Conservation (phyloP, 2,797 vertebrate species). For the Antrozous pallidus region DNA sequence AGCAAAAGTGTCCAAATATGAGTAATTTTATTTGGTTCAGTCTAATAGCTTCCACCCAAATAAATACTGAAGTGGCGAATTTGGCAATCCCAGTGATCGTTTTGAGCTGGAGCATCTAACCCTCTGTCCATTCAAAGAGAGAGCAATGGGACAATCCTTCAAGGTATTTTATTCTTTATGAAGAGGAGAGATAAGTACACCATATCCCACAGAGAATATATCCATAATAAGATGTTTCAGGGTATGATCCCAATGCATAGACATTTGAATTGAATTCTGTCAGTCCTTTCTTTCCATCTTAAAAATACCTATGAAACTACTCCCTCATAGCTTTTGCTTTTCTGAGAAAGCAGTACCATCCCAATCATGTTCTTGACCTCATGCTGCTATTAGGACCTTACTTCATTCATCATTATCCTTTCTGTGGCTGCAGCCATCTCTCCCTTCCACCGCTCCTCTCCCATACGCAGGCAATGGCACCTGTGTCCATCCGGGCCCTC, state of each 20-base stretch:
- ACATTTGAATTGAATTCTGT: not conserved
- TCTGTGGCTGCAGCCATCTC: not conserved
- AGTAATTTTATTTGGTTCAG: not conserved
- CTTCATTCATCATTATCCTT: not conserved
- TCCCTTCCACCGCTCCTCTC: no score
- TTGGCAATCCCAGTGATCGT: not conserved
- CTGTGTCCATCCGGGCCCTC: rapidly evolving
- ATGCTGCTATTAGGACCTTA: not conserved
- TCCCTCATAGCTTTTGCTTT: not conserved
- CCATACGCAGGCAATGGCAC: not conserved
- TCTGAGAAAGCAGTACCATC: not conserved
- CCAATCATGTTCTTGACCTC: not conserved
- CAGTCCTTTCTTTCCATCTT: not conserved
- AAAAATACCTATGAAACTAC: not conserved
- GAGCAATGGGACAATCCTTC: not conserved
- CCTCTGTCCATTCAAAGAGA: not conserved
- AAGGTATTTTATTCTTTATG: not conserved
- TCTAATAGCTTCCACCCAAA: not conserved
- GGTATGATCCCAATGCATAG: rapidly evolving
- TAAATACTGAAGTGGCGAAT: not conserved
- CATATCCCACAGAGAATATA: not conserved
- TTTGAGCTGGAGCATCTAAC: not conserved
- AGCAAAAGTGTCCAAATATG: not conserved
- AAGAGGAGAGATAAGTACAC: not conserved
- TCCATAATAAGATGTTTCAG: not conserved